Percentiles rank a stretch among this genome's conserved stretches.
Conservation (phyloP, 2,797 vertebrate species). For the Melanotaenia trifasciata region DNA sequence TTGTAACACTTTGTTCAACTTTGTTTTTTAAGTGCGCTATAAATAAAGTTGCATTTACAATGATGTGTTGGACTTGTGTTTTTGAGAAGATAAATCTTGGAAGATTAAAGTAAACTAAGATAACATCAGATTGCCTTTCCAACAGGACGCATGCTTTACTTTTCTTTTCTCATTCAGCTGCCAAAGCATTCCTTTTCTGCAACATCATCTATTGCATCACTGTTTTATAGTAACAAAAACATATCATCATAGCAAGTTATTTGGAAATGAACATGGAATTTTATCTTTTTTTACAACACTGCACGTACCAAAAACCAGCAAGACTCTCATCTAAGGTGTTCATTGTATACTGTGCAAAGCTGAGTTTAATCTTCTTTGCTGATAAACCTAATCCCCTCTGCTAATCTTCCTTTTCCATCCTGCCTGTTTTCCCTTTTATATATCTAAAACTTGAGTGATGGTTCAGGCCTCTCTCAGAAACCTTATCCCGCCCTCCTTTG, state of each 20-base stretch:
- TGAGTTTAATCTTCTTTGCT: constrained; percentile 22
- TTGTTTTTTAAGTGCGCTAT: too few relatives aligned
- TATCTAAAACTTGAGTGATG: constrained; percentile 33
- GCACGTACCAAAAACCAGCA: background rate
- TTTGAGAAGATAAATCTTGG: too few relatives aligned
- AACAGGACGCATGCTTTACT: background rate
- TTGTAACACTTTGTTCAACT: too few relatives aligned
- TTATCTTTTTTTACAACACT: background rate
- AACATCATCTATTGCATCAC: constrained; percentile 1
- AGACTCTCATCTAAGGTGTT: background rate
- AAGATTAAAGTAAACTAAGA: too few relatives aligned
- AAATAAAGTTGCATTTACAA: too few relatives aligned
- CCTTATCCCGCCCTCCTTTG: constrained; percentile 70
- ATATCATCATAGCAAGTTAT: background rate
- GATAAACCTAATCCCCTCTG: background rate
- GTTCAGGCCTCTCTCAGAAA: constrained; percentile 45
- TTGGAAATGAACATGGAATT: background rate
- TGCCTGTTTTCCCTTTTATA: constrained; percentile 26
- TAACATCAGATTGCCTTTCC: too few relatives aligned
- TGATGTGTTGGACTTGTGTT: too few relatives aligned
- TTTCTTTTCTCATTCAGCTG: background rate
- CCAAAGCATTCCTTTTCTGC: constrained; percentile 1
- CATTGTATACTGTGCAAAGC: background rate
- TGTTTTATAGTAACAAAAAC: background rate
- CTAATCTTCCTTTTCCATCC: constrained; percentile 22